phyloP scores from a whole-genome alignment of 1,140 invertebrate species.

The Bombus sibiricus region DNA sequence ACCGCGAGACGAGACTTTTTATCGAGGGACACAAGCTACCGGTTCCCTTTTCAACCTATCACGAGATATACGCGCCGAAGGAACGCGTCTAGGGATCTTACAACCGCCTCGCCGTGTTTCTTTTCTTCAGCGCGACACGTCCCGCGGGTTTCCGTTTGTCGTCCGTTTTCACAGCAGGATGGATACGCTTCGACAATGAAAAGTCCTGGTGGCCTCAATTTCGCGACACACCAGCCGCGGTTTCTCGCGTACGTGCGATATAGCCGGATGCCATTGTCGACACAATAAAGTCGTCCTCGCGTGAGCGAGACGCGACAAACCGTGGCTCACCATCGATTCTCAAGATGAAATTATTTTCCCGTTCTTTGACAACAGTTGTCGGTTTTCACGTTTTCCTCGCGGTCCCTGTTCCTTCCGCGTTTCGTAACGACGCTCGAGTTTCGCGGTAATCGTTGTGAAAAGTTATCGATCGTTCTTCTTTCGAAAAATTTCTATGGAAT shows the following conservation, averaged over 20 bases:
- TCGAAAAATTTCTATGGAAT: no score
- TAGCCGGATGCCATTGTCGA: background rate
- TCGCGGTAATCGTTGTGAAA: constrained; percentile 13
- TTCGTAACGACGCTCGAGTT: background rate
- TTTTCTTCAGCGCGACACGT: constrained; percentile 32
- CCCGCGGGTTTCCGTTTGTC: constrained; percentile 47
- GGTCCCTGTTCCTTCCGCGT: background rate
- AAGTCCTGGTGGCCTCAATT: constrained; percentile 49
- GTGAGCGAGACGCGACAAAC: background rate
- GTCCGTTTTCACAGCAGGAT: constrained; percentile 49
- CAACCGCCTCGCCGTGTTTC: constrained; percentile 22
- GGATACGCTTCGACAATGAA: constrained; percentile 40
- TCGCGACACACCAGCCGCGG: constrained; percentile 11
- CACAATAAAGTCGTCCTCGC: constrained; percentile 31
- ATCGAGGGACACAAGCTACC: constrained; percentile 23
- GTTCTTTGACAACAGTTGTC: no score
- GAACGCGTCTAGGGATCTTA: constrained; percentile 15
- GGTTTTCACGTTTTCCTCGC: no score
- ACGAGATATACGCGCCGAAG: background rate
- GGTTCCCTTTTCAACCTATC: constrained; percentile 30
- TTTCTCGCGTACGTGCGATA: constrained; percentile 4
- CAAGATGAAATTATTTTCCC: constrained; percentile 23
- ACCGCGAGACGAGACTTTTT: constrained; percentile 45
- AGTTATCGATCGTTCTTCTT: no score
- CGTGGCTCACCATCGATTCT: background rate